phyloP scores from a whole-genome alignment of 2,113 vertebrate genomes.

The Fulmarus glacialis region DNA sequence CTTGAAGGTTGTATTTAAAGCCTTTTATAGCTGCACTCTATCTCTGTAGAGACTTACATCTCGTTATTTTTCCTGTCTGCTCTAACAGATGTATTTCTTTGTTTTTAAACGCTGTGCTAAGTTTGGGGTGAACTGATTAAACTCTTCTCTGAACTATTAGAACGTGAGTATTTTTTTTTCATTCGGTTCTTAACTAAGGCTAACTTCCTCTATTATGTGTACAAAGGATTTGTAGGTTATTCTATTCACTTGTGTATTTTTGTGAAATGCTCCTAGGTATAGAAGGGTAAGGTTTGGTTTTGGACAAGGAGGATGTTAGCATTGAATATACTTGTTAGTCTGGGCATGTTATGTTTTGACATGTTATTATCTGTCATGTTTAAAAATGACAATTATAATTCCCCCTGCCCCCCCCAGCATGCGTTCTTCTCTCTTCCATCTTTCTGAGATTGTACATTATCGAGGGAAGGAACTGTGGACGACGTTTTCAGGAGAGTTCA shows the following conservation, averaged over 20 bases:
- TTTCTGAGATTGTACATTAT: not conserved
- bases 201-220: not conserved
- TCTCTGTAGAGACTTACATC: not conserved
- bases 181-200: not conserved
- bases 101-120: not conserved
- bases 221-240: not conserved
- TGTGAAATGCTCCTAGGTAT: not conserved
- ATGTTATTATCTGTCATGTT: not conserved
- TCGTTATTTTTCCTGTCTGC: not conserved
- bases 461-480: fast-evolving
- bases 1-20: not conserved
- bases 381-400: not conserved
- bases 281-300: not conserved
- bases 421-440: not conserved
- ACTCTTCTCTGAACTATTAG: not conserved
- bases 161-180: not conserved
- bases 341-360: not conserved
- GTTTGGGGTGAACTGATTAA: not conserved
- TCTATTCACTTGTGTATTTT: not conserved
- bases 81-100: not conserved
- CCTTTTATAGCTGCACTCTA: not conserved
- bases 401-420: fast-evolving
- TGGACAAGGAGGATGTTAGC: not conserved
- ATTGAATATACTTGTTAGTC: not conserved
- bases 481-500: not conserved